These are phyloP conservation scores for Eilema sororculum DNA, from an alignment of 2,888 invertebrate genomes.

Conservation along the genomic window DNA sequence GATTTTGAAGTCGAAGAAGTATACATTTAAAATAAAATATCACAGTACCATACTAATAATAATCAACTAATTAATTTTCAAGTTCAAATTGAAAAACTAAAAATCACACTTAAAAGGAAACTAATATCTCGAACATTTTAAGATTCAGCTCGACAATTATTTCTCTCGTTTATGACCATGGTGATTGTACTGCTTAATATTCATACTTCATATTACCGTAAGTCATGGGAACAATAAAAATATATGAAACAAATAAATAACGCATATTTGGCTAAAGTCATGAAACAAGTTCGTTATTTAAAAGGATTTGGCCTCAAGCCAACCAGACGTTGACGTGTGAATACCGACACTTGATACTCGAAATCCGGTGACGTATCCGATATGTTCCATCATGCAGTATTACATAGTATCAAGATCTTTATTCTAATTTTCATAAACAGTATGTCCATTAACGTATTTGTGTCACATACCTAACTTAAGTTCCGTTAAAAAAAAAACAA, in stretches of 20 bases:
- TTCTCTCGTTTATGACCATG: neutral
- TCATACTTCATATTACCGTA: conserved; percentile 21
- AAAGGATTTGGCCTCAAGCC: conserved; percentile 74
- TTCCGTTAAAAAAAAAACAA: conserved; percentile 17
- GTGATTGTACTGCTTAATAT: neutral
- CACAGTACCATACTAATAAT: neutral
- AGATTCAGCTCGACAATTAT: too few relatives aligned
- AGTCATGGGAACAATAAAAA: conserved; percentile 22
- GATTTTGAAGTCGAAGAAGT: too few relatives aligned
- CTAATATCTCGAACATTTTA: too few relatives aligned
- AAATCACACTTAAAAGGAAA: too few relatives aligned
- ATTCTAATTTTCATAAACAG: conserved; percentile 7
- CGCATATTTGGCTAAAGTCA: conserved; percentile 65
- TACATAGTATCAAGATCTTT: conserved; percentile 21
- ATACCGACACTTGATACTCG: conserved; percentile 76
- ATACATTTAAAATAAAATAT: too few relatives aligned
- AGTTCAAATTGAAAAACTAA: neutral
- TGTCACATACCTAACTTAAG: conserved; percentile 10
- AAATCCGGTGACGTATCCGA: conserved; percentile 50
- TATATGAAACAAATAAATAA: conserved; percentile 4
- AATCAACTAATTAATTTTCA: neutral
- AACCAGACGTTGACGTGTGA: conserved; percentile 63
- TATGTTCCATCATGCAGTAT: conserved; percentile 30
- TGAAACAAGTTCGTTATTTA: conserved; percentile 68
- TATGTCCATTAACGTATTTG: neutral